Evolutionary conservation across 2,797 vertebrate genomes (phyloP).

Genomic region (Acrossocheilus fasciatus): DNA sequence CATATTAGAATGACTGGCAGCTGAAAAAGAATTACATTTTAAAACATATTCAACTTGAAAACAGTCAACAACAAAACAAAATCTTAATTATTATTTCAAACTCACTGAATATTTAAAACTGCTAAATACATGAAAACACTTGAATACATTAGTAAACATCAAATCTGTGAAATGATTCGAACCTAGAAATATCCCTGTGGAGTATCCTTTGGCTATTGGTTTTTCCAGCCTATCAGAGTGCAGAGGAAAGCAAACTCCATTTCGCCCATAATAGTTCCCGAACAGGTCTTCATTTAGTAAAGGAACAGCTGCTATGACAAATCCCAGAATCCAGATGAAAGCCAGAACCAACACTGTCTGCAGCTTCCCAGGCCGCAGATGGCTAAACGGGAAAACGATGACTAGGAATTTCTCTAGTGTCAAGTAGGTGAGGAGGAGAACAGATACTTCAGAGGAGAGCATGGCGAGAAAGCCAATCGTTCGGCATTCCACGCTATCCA

Average conservation of each 20-base stretch:
- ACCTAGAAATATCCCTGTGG: conserved; percentile 89
- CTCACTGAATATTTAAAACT: neutral
- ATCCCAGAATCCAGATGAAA: conserved; percentile 82
- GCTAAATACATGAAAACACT: neutral
- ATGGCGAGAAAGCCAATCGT: conserved; percentile 83
- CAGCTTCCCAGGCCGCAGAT: conserved; percentile 79
- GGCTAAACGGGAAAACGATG: conserved; percentile 89
- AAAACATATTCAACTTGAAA: neutral
- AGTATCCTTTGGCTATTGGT: conserved; percentile 82
- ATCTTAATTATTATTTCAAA: neutral
- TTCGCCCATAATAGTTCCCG: conserved; percentile 89
- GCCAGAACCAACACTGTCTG: conserved; percentile 78
- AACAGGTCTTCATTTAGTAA: conserved; percentile 83
- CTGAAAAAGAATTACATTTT: neutral
- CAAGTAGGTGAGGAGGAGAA: conserved; percentile 85
- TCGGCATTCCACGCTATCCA: conserved; percentile 80
- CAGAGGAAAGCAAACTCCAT: conserved; percentile 88
- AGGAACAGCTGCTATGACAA: conserved; percentile 82
- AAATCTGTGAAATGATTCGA: conserved; percentile 13
- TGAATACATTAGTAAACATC: neutral
- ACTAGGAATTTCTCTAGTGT: conserved; percentile 88
- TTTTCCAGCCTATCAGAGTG: conserved; percentile 86
- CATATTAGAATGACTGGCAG: neutral
- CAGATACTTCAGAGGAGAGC: conserved; percentile 85
- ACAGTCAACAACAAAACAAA: neutral